Evolutionary conservation across 92 coral and sea anemone species (phyloP), one percentile per base, ranked within the genome.

Genomic region (Phenganax marumi): DNA sequence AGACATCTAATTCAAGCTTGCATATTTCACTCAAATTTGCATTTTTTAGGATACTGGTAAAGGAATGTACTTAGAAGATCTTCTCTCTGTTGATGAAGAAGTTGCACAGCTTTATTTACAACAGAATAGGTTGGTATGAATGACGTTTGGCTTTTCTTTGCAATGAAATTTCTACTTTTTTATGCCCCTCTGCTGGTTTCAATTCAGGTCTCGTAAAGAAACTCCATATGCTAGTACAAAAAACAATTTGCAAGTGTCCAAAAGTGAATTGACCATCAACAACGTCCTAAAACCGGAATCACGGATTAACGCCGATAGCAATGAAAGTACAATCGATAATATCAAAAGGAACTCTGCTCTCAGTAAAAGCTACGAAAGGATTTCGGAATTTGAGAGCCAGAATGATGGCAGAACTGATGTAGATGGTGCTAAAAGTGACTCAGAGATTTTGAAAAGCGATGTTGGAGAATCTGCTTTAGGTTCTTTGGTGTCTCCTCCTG

Each of bases 41-140:
- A 3, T 61, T 26, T 77, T 48, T 13, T 14, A 77, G 82, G 82
- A 53, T 18, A 49, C 57, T 58, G 91, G 82, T 64, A 91, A 95
- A 69, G 98, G 96, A 1, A 95, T 95, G 68, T 93, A 92, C 54
- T 80, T 95, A 69, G 98, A 92, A 70, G 98, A 95, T 50, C 89
- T 95, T 14, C 88, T 87, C 6, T 87, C 97, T 14, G 89, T 95
- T 22, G 98, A 95, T 61, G 91, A 95, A 39, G 98, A 95, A 65
- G 86, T 92, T 3, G 97, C 97, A 49, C 89, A 91, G 3, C 88
- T 92, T 0, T 95, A 95, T 73, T 89, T 95, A 0, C 91, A 95
- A 55, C 97, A 95, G 80, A 94, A 95, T 17, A 92, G 88, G 90
- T 97, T 74, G 21, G 26, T 73, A 50, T 69, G 11, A 13, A 14